Percentiles rank a stretch among this genome's conserved stretches.
Conservation (phyloP, 2,888 invertebrate genomes). For the Drosophila eohydei region DNA sequence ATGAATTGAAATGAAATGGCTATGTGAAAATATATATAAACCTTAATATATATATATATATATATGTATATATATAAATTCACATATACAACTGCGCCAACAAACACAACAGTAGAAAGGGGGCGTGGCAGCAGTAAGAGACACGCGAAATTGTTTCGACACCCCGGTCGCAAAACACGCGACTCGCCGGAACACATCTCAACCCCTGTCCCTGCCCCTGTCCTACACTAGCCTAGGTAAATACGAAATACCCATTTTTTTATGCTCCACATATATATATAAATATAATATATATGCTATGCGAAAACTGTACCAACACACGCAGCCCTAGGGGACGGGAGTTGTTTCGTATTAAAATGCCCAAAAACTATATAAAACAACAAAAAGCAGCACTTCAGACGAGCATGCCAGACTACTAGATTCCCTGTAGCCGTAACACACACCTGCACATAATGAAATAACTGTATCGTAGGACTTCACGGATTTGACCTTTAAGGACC, state of each 20-base stretch:
- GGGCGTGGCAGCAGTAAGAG: slow-evolving; percentile 17
- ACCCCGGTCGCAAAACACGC: slow-evolving; percentile 68
- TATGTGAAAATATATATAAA: slow-evolving; percentile 58
- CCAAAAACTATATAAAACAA: slow-evolving; percentile 72
- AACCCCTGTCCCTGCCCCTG: not conserved
- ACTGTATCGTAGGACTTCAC: not conserved
- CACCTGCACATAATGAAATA: too few relatives aligned
- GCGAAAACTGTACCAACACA: slow-evolving; percentile 72
- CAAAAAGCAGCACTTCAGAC: not conserved
- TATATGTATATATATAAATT: slow-evolving; percentile 23
- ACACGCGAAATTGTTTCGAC: slow-evolving; percentile 78
- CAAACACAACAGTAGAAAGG: slow-evolving; percentile 36
- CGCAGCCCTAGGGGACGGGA: slow-evolving; percentile 49
- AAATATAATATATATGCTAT: slow-evolving; percentile 42
- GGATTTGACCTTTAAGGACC: too few relatives aligned
- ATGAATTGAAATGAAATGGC: slow-evolving; percentile 79
- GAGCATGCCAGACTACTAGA: not conserved
- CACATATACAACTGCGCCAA: slow-evolving; percentile 41
- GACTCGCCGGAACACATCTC: slow-evolving; percentile 42
- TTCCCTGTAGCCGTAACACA: not conserved
- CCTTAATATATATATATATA: slow-evolving; percentile 17
- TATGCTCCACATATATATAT: slow-evolving; percentile 19
- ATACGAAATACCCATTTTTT: slow-evolving; percentile 44
- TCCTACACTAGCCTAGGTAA: slow-evolving; percentile 55
- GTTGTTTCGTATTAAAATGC: slow-evolving; percentile 57